Base-by-base conservation (phyloP, 2,797 vertebrate species). In the Lindbergichthys nudifrons region DNA sequence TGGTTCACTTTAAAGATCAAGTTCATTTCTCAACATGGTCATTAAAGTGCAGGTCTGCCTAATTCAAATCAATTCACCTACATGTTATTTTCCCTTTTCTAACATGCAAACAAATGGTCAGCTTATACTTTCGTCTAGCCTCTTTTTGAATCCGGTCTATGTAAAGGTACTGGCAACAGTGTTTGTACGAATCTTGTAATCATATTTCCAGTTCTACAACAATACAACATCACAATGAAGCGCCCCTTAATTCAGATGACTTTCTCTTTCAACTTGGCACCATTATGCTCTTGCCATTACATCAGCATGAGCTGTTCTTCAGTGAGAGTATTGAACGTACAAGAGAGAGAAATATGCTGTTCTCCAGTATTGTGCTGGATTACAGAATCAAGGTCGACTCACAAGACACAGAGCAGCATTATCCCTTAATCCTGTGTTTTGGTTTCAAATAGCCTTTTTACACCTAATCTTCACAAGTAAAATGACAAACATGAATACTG, bases 351-450 rank as follows among this genome's bases (percentile, higher is more conserved):
- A 92, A 91, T 91, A 79, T 86, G 88, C 92, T 88, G 90, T 92
- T 92, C 89, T 91, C 86, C 84, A 89, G 87, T 90, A 93, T 93
- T 93, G 92, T 94, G 87, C 91, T 93, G 92, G 92, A 95, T 94
- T 94, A 93, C 91, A 83, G 89, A 92, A 93, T 94, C 90, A 94
- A 94, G 92, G 93, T 95, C 88, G 90, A 91, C 92, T 91, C 91
- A 93, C 91, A 93, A 94, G 91, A 94, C 90, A 92, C 89, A 92
- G 91, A 93, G 89, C 88, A 89, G 92, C 89, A 93, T 94, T 94
- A 95, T 95, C 94, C 93, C 87, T 93, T 94, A 95, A 94, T 93
- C 93, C 91, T 90, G 83, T 95, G 92, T 94, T 94, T 94, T 94
- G 93, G 91, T 94, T 93, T 93, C 91, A 94, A 93, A 94, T 93